Evolutionary conservation across 2,113 vertebrate genomes (phyloP), one percentile per base, ranked within the genome.

Genomic region (Gopherus evgoodei): DNA sequence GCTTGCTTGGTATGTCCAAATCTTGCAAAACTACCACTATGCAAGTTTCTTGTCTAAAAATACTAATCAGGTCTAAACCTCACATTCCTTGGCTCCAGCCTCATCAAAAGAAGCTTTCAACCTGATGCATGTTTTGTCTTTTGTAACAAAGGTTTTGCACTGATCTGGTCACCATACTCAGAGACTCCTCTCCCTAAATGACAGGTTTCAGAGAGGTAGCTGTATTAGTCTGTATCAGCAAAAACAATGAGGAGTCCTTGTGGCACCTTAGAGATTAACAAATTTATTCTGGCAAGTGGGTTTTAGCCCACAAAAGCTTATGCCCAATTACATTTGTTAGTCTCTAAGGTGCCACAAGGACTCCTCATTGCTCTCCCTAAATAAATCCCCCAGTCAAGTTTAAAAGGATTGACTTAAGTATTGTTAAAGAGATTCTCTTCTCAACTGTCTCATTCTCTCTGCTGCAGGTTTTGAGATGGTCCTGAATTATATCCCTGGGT

Each of bases 1-100:
- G n/a, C 3, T 87, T 54, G 87, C 89, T 85, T 91, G 81, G 90
- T 92, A 95, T 89, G 83, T 95, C 85, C 86, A 53, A 90, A 90
- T 75, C 81, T 78, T 42, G 81, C 52, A 53, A 1, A 93, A 22
- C 53, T 91, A 79, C 29, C 93, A 79, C 57, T 86, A 0, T 81
- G 6, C 1, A 0, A 87, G 16, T 89, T 94, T 95, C 89, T 42
- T 82, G 1, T 87, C 80, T 94, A 83, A 84, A 95, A 88, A 72
- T 82, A 83, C n/a, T 76, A 42, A 90, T 94, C 89, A 27, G 82
- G 84, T 90, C 57, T 87, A 57, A 92, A 88, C 80, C 35, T 8
- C 13, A 0, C 54, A 52, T 87, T 91, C 57, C n/a, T 92, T 93
- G 91, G 89, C 94, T 53, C 53, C 0, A 0, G 17, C 17, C 81